Evolutionary conservation across 2,797 vertebrate species (phyloP), one percentile per base, ranked within the genome.

Genomic region (Falco novaeseelandiae): DNA sequence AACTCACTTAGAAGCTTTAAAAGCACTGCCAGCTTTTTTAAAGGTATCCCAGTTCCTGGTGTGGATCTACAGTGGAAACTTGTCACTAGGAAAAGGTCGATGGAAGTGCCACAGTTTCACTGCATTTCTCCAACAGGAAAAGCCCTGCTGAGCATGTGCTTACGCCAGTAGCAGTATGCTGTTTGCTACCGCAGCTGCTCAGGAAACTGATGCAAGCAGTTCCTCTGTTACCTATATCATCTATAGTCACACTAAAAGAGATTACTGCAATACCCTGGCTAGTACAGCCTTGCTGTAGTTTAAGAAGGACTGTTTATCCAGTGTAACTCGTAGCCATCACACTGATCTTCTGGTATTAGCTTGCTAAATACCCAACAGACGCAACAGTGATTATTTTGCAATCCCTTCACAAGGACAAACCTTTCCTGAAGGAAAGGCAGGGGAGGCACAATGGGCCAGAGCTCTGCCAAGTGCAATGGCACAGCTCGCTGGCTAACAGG

Each of bases 401-500:
- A n/a, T 25, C 32, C 5, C 51, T 73, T 30, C 61, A 9, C 46
- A 34, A 63, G 83, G 84, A 85, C 84, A 83, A 70, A 70, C 22
- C 44, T 18, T 14, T 65, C 36, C 71, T 6, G 20, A 78, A 67
- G 58, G 79, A 40, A 80, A 38, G 83, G 79, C 65, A 36, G 52
- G 34, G 34, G 49, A 46, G 44, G 42, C 3, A 2, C 2, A 18
- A 61, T 5, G 54, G 26, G 16, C 9, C 54, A 62, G 54, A 74
- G 69, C 57, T 48, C 42, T 18, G 34, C 63, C 82, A 13, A 12
- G 70, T 23, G 19, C 30, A 49, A 12, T 1, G 55, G 63, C 83
- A n/a, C 0, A 0, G 58, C 55, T 61, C n/a, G 4, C 29, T 44
- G 62, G 32, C 38, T 27, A 21, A 27, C 12, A 4, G 26, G 34